Evolutionary conservation across 1,140 invertebrate species (phyloP).

Genomic region (Octopus bimaculoides): DNA sequence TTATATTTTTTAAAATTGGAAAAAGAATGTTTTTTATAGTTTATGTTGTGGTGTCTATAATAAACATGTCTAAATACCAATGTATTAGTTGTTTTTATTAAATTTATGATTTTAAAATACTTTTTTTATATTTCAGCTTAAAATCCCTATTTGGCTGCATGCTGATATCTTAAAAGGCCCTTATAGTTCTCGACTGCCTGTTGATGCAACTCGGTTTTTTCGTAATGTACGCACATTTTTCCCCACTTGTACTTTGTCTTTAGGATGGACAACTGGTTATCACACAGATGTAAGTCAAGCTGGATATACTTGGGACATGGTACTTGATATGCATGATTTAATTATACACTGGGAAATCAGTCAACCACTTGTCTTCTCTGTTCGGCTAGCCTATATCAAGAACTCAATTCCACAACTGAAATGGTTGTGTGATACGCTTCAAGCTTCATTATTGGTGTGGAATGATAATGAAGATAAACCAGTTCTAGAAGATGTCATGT

Average conservation of each 20-base stretch:
- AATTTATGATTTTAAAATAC: neutral
- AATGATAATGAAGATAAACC: constrained; percentile 32
- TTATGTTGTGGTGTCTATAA: too few species aligned
- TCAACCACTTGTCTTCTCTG: constrained; percentile 77
- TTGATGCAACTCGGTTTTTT: constrained; percentile 71
- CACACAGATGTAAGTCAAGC: constrained; percentile 57
- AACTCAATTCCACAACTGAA: constrained; percentile 61
- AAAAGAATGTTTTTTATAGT: too few species aligned
- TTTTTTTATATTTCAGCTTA: constrained; percentile 60
- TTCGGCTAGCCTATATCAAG: constrained; percentile 72
- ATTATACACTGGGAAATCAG: constrained; percentile 61
- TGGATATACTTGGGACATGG: constrained; percentile 68
- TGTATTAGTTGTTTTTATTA: neutral
- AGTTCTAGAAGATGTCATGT: constrained; percentile 40
- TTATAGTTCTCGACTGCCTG: constrained; percentile 65
- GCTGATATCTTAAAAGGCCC: constrained; percentile 83
- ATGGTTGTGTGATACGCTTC: constrained; percentile 51
- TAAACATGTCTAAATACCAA: neutral
- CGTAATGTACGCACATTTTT: constrained; percentile 62
- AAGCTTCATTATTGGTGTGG: constrained; percentile 34
- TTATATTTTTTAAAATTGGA: too few species aligned
- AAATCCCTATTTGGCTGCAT: constrained; percentile 83
- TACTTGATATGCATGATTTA: constrained; percentile 71
- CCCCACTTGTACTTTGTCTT: constrained; percentile 70
- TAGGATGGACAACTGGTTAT: constrained; percentile 83